Evolutionary conservation across 2,888 invertebrate genomes (phyloP).

Genomic region (Neoitamus cyanurus): DNA sequence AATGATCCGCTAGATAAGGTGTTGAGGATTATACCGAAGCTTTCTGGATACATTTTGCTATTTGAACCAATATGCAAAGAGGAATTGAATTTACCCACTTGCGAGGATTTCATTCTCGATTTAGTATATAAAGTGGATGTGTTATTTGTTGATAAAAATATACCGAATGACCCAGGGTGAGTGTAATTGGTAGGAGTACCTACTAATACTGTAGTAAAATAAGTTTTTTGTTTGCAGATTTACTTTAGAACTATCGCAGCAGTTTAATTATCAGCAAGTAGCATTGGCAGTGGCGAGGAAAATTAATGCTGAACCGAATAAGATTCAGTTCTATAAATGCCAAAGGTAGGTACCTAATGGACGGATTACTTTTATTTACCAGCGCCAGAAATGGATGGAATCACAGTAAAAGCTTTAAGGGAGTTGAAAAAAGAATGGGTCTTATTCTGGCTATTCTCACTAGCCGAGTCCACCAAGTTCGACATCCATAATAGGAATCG

Average conservation of each 20-base stretch:
- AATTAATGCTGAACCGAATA: conserved; percentile 88
- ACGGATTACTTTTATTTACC: no score
- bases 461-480: no score
- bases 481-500: no score
- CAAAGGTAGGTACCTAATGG: neutral
- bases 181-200: neutral
- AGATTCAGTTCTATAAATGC: conserved; percentile 91
- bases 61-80: conserved; percentile 89
- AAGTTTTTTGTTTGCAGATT: conserved; percentile 66
- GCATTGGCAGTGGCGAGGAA: conserved; percentile 88
- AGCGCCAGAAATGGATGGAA: no score
- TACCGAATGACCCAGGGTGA: conserved; percentile 83
- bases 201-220: neutral
- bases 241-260: conserved; percentile 88
- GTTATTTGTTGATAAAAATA: conserved; percentile 91
- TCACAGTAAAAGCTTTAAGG: no score
- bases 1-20: conserved; percentile 87
- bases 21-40: conserved; percentile 71
- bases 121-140: conserved; percentile 87
- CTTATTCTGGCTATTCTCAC: no score
- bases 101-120: conserved; percentile 91
- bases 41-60: conserved; percentile 96
- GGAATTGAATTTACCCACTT: conserved; percentile 83
- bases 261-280: conserved; percentile 93
- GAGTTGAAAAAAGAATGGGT: no score